Evolutionary conservation across 92 coral and sea anemone genomes (phyloP).

Genomic region (Epizoanthus illoricatus): DNA sequence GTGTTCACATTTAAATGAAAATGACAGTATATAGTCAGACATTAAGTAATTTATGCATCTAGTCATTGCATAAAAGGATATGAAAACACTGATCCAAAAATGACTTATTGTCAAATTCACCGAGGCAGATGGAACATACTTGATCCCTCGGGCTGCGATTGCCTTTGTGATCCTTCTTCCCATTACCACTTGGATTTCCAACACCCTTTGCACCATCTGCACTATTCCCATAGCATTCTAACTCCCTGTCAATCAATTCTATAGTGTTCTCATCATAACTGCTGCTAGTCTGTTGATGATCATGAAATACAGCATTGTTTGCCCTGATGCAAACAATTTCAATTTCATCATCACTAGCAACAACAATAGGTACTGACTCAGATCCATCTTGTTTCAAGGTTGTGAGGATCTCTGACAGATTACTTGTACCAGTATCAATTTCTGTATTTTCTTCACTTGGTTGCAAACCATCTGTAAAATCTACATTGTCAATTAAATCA

Average conservation of each 20-base stretch:
- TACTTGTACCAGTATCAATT: not conserved
- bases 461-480: not conserved
- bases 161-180: conserved; percentile 11
- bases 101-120: conserved; percentile 89
- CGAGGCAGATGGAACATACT: conserved; percentile 89
- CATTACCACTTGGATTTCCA: not conserved
- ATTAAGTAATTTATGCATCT: not conserved
- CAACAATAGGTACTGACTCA: conserved; percentile 16
- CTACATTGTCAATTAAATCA: conserved; percentile 20
- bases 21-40: too few relatives aligned
- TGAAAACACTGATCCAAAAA: conserved; percentile 96
- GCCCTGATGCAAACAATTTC: conserved; percentile 35
- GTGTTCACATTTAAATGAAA: too few relatives aligned
- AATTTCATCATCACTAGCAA: conserved; percentile 62
- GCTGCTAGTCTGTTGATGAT: not conserved
- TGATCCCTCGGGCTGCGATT: conserved; percentile 62
- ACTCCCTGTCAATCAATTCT: not conserved
- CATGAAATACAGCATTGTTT: not conserved
- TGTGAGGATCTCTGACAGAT: not conserved
- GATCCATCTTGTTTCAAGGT: not conserved
- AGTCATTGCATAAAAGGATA: conserved; percentile 73
- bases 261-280: not conserved
- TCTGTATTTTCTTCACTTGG: not conserved
- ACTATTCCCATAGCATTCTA: not conserved
- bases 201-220: not conserved